phyloP scores from a whole-genome alignment of 2,888 invertebrate genomes.

The Diabrotica balteata region DNA sequence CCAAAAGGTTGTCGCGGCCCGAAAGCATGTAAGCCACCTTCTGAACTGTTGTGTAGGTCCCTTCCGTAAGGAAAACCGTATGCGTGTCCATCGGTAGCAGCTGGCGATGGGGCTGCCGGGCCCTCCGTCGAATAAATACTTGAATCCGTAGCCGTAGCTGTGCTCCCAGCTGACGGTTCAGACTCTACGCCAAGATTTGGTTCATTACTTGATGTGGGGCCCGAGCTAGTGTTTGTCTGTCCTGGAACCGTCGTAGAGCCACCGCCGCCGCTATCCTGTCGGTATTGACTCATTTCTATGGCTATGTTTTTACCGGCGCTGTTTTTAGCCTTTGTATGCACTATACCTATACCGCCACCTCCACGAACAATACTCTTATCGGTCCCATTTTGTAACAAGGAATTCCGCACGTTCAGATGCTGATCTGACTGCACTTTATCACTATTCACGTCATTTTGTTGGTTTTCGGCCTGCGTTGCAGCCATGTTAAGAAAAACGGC shows the following conservation, averaged over 20 bases:
- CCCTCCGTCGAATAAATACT: constrained; percentile 43
- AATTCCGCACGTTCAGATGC: constrained; percentile 70
- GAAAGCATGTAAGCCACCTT: constrained; percentile 62
- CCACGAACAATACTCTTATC: constrained; percentile 75
- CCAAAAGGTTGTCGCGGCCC: constrained; percentile 65
- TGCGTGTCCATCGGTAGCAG: constrained; percentile 45
- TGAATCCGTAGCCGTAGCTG: constrained; percentile 59
- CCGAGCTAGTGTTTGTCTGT: constrained; percentile 49
- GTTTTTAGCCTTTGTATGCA: constrained; percentile 71
- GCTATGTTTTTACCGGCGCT: constrained; percentile 65
- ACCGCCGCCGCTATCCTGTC: constrained; percentile 69
- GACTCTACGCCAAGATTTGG: constrained; percentile 38
- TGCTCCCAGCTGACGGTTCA: constrained; percentile 41
- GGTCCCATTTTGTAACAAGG: constrained; percentile 78
- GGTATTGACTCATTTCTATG: constrained; percentile 74
- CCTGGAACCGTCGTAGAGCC: constrained; percentile 55
- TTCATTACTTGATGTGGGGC: constrained; percentile 44
- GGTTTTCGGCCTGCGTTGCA: constrained; percentile 85
- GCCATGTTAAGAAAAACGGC: constrained; percentile 73
- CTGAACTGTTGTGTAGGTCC: constrained; percentile 60
- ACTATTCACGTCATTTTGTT: constrained; percentile 77
- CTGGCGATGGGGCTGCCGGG: constrained; percentile 45
- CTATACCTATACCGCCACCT: constrained; percentile 65
- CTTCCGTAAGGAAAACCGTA: constrained; percentile 54
- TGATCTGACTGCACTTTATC: constrained; percentile 71